Evolutionary conservation across 2,113 vertebrate genomes (phyloP).

Genomic region (Rissa tridactyla): DNA sequence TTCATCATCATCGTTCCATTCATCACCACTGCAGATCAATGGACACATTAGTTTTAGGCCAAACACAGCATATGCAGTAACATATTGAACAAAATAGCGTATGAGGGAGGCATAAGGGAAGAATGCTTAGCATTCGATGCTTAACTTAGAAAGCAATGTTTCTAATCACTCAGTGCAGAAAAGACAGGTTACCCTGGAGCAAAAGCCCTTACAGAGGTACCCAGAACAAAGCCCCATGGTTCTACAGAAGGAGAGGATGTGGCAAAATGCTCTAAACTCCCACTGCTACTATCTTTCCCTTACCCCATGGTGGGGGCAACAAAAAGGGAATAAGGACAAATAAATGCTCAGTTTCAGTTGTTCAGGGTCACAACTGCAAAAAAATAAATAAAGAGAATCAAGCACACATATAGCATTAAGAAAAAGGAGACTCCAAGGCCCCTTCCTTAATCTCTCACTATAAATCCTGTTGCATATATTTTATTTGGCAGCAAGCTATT

Average conservation of each 20-base stretch:
- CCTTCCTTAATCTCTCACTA: conserved; percentile 15
- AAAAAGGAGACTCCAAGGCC: conserved; percentile 29
- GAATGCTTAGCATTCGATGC: not conserved
- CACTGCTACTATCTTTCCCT: not conserved
- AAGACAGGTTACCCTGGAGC: not conserved
- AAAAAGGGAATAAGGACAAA: not conserved
- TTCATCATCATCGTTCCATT: not conserved
- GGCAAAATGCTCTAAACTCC: not conserved
- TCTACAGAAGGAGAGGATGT: not conserved
- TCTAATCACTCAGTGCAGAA: not conserved
- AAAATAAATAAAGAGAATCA: not conserved
- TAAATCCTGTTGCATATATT: conserved; percentile 41
- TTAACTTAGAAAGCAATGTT: not conserved
- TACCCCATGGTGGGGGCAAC: not conserved
- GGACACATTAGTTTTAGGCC: not conserved
- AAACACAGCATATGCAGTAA: not conserved
- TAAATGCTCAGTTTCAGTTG: not conserved
- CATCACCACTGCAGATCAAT: not conserved
- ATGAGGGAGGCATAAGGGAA: not conserved
- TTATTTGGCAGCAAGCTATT: conserved; percentile 44
- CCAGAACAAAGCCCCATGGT: not conserved
- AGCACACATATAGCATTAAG: not conserved
- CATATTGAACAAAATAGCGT: not conserved
- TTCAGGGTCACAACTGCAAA: not conserved
- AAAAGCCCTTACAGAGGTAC: not conserved